Conservation (phyloP, 2,888 invertebrate species). For the Dryomyza anilis region DNA sequence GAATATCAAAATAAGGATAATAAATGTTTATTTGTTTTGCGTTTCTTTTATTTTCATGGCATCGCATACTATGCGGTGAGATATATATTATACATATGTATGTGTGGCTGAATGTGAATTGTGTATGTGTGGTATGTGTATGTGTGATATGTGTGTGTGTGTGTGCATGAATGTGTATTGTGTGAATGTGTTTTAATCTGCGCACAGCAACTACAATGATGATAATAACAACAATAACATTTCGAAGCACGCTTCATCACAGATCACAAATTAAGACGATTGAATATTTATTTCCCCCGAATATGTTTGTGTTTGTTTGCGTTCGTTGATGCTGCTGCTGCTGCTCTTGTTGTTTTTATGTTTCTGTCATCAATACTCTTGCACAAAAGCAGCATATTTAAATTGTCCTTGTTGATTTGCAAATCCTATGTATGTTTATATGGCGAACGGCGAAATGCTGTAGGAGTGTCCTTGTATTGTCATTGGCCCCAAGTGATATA, state of each 20-base stretch:
- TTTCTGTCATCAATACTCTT: background rate
- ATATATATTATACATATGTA: too few species aligned
- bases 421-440: background rate
- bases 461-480: conserved; percentile 34
- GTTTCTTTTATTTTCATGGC: background rate
- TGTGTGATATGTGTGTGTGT: background rate
- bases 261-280: conserved; percentile 20
- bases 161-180: background rate
- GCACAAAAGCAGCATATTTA: too few species aligned
- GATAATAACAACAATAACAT: conserved; percentile 3
- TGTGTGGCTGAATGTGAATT: too few species aligned
- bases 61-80: too few species aligned
- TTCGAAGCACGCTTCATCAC: conserved; percentile 8
- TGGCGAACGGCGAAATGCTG: conserved; percentile 38
- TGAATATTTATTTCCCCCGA: conserved; percentile 1
- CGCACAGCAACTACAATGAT: background rate
- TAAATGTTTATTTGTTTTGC: conserved; percentile 12
- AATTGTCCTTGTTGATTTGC: too few species aligned
- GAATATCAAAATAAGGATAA: conserved; percentile 18
- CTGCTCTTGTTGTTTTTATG: background rate
- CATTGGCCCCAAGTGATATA: conserved; percentile 42
- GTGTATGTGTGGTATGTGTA: too few species aligned
- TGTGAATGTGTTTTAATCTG: background rate
- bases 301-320: background rate
- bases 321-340: background rate